Conservation (phyloP, 2,797 vertebrate genomes). For the Botia kubotai region DNA sequence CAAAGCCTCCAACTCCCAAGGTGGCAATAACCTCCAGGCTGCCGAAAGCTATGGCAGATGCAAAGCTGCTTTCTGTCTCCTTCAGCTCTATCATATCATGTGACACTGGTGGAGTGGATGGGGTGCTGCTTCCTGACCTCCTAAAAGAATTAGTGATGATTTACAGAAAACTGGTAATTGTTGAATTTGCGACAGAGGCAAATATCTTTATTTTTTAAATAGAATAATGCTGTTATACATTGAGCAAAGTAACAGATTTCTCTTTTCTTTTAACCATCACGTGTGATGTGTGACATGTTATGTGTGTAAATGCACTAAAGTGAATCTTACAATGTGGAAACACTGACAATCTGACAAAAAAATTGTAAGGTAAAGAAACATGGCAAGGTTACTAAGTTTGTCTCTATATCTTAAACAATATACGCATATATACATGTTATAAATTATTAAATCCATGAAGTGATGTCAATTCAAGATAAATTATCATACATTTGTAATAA, state of each 20-base stretch:
- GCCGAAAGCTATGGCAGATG: slow-evolving; percentile 84
- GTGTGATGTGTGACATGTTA: too few species aligned
- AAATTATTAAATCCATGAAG: neutral
- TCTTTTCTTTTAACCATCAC: neutral
- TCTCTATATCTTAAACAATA: neutral
- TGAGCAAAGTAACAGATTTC: neutral
- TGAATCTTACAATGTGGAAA: too few species aligned
- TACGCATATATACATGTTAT: neutral
- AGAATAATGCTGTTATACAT: neutral
- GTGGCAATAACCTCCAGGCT: slow-evolving; percentile 89
- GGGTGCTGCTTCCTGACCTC: slow-evolving; percentile 78
- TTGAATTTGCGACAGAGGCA: neutral
- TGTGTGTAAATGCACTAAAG: too few species aligned
- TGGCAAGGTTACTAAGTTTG: too few species aligned
- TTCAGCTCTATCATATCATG: slow-evolving; percentile 85
- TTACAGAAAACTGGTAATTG: neutral
- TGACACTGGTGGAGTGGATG: slow-evolving; percentile 81
- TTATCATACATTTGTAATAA: neutral
- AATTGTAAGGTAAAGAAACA: too few species aligned
- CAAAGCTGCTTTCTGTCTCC: slow-evolving; percentile 83
- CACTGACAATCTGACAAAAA: too few species aligned
- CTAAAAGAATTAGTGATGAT: slow-evolving; percentile 64
- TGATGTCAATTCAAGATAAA: too few species aligned
- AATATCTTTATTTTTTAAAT: neutral
- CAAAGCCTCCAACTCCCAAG: slow-evolving; percentile 92